These are phyloP conservation scores for Zapus hudsonius DNA, from an alignment of 2,113 vertebrate genomes.

Conservation along the genomic window DNA sequence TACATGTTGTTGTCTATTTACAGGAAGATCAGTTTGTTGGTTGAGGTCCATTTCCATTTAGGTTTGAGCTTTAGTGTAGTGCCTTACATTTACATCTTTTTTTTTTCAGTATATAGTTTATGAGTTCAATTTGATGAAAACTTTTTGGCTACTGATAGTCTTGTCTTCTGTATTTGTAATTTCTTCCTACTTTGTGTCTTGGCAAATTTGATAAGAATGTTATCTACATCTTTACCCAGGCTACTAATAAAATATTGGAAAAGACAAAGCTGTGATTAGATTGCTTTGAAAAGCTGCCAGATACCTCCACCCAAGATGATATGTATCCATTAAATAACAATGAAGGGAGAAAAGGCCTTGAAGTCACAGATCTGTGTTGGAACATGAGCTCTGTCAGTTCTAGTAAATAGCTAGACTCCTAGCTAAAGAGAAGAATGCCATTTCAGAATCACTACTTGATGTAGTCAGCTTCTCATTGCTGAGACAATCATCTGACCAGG, in stretches of 20 bases:
- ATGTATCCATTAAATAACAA: slow-evolving; percentile 48
- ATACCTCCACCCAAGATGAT: slow-evolving; percentile 41
- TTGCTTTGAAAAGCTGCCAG: slow-evolving; percentile 56
- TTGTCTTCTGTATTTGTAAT: slow-evolving; percentile 31
- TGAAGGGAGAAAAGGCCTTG: not conserved
- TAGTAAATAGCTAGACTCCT: not conserved
- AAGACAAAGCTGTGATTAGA: slow-evolving; percentile 59
- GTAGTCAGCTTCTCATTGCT: no score
- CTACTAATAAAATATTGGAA: slow-evolving; percentile 65
- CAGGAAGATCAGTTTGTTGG: not conserved
- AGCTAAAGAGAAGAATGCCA: not conserved
- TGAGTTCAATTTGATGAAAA: slow-evolving; percentile 44
- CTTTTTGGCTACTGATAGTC: slow-evolving; percentile 16
- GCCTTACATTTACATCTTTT: slow-evolving; percentile 6
- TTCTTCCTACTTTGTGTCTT: slow-evolving; percentile 54
- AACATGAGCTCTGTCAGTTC: slow-evolving; percentile 7
- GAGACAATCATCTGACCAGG: no score
- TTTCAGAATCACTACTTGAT: slow-evolving; percentile 8
- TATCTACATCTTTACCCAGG: slow-evolving; percentile 58
- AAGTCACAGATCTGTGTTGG: not conserved
- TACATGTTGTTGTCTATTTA: not conserved
- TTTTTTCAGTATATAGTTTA: slow-evolving; percentile 14
- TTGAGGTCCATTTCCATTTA: slow-evolving; percentile 2
- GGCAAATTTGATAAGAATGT: slow-evolving; percentile 67
- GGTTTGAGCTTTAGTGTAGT: not conserved